These are phyloP conservation scores for Lepidonotus clava DNA, from an alignment of 2,888 invertebrate genomes.

Conservation along the genomic window DNA sequence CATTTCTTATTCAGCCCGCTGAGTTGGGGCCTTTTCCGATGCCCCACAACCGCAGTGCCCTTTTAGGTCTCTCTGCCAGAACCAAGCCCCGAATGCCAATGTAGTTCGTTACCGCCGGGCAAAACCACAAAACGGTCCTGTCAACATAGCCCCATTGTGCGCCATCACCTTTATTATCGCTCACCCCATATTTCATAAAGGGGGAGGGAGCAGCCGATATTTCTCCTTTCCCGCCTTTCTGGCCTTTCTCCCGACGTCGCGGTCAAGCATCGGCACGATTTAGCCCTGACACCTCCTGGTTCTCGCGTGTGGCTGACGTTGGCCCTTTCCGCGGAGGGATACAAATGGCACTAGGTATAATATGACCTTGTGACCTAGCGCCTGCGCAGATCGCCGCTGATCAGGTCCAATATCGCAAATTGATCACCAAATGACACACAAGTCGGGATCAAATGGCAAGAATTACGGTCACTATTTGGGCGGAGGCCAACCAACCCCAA, in stretches of 20 bases:
- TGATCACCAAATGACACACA: conserved; percentile 50
- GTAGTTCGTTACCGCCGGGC: conserved; percentile 24
- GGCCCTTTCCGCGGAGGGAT: not conserved
- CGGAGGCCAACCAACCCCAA: not conserved
- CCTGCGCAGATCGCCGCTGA: conserved; percentile 19
- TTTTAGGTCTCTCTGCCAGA: not conserved
- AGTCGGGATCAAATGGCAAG: conserved; percentile 40
- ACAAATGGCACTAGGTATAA: not conserved
- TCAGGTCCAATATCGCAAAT: conserved; percentile 51
- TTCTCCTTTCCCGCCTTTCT: not conserved
- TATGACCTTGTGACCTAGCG: conserved; percentile 41
- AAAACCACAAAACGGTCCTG: not conserved
- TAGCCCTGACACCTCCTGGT: not conserved
- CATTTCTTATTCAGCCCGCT: conserved; percentile 29
- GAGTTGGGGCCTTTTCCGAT: not conserved
- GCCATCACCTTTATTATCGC: not conserved
- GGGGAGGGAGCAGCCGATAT: not conserved
- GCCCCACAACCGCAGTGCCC: conserved; percentile 10
- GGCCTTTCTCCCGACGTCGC: not conserved
- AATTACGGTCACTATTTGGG: conserved; percentile 47
- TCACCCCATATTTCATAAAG: no score
- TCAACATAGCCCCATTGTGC: conserved; percentile 18
- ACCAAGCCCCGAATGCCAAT: conserved; percentile 35
- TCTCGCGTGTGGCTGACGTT: not conserved
- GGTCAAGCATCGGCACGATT: not conserved